Evolutionary conservation across 2,113 vertebrate genomes (phyloP), one percentile per base, ranked within the genome.

Genomic region (Amphiprion ocellaris): DNA sequence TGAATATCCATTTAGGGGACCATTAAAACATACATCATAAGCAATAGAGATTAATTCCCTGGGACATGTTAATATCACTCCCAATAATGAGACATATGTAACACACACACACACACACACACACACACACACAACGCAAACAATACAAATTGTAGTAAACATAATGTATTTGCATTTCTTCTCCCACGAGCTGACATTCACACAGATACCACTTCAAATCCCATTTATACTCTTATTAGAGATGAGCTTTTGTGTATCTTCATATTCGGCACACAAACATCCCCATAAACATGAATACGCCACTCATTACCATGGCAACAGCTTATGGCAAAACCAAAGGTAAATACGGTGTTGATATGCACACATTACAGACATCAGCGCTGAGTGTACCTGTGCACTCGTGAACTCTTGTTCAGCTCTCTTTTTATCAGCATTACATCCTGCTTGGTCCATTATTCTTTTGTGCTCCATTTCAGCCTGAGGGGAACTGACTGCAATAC

Each of bases 1-100:
- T 73, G 60, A 81, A 78, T 82, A 70, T 75, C 58, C 50, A 86
- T 81, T 85, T 55, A 73, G 44, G 69, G 16, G 21, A 58, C 58
- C 24, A 72, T 81, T 81, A 86, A 84, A 87, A 76, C 52, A 59
- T 58, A 59, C 62, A 69, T 81, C 60, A 70, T 30, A 54, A 70
- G 30, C 49, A 77, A 69, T 41, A 24, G 53, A 81, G 64, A 75
- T 74, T 37, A 67, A 87, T 83, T 77, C 41, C 37, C 10, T 49
- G 5, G 9, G 54, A 78, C 72, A 71, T 56, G 77, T 79, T 77
- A 75, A 74, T 70, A 72, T 74, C 49, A 60, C 28, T 62, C 6
- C 21, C 11, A 26, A 46, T 67, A 87, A 76, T 74, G 71, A 83
- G 0, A 26, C 12, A 8, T n/a, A 21, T 61, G n/a, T 44, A 33